These are phyloP conservation scores for Otolemur crassicaudatus DNA, from an alignment of 2,797 vertebrate species.

Conservation along the genomic window DNA sequence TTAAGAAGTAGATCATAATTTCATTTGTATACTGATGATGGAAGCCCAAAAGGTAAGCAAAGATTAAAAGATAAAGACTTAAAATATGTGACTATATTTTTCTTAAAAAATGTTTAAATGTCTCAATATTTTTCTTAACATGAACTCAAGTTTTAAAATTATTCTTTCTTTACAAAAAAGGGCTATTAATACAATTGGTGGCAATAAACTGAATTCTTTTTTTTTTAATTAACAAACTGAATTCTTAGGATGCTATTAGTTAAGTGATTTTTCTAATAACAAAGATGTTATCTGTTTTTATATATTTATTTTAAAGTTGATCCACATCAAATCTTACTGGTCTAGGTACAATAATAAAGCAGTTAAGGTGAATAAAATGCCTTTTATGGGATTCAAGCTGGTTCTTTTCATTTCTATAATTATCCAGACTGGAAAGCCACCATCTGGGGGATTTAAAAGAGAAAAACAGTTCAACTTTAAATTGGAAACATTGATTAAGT, in stretches of 20 bases:
- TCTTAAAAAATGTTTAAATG: neutral
- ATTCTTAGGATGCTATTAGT: neutral
- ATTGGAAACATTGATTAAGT: constrained; percentile 60
- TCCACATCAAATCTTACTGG: neutral
- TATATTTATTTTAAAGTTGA: neutral
- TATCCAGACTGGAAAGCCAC: constrained; percentile 33
- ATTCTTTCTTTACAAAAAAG: constrained; percentile 43
- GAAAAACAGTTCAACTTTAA: constrained; percentile 51
- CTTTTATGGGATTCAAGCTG: neutral
- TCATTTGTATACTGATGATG: constrained; percentile 77
- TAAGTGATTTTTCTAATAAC: neutral
- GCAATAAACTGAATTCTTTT: neutral
- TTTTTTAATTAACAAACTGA: neutral
- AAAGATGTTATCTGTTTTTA: neutral
- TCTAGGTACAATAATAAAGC: neutral
- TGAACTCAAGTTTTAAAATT: constrained; percentile 48
- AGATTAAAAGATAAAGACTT: constrained; percentile 53
- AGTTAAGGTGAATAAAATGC: neutral
- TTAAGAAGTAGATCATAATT: constrained; percentile 86
- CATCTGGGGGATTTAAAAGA: constrained; percentile 28
- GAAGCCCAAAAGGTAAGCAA: constrained; percentile 36
- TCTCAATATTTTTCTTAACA: constrained; percentile 43
- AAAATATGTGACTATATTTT: constrained; percentile 10
- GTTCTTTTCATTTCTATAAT: constrained; percentile 54
- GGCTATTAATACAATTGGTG: neutral